phyloP scores from a whole-genome alignment of 2,797 vertebrate genomes.

The Esox masquinongy region DNA sequence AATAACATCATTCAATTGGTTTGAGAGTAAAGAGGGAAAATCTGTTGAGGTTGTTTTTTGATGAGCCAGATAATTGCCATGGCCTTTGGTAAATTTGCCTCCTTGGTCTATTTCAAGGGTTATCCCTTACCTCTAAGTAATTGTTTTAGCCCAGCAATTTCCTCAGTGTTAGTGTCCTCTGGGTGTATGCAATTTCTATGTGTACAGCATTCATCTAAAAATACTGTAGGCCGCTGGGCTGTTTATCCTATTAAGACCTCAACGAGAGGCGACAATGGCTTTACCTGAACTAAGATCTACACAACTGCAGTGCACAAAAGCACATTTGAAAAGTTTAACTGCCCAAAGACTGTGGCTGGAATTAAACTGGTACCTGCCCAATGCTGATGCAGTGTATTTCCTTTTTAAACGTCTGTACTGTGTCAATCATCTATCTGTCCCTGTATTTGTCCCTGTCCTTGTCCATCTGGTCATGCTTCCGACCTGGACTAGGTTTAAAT shows the following conservation, averaged over 20 bases:
- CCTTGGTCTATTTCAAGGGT: constrained; percentile 59
- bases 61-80: constrained; percentile 50
- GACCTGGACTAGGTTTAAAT: too few species aligned
- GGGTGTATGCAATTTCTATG: constrained; percentile 34
- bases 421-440: background rate
- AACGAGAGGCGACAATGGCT: constrained; percentile 27
- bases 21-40: constrained; percentile 38
- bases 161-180: constrained; percentile 51
- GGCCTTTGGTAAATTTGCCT: constrained; percentile 55
- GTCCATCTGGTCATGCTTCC: too few species aligned
- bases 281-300: constrained; percentile 11
- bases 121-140: constrained; percentile 59
- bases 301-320: constrained; percentile 17
- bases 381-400: background rate
- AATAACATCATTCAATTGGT: constrained; percentile 37
- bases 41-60: constrained; percentile 40
- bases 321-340: background rate
- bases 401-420: background rate
- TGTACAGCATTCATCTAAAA: constrained; percentile 32
- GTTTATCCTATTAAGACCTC: constrained; percentile 31
- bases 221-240: constrained; percentile 27
- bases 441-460: too few species aligned
- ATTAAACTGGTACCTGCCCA: background rate
- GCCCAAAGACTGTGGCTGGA: constrained; percentile 11
- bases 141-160: constrained; percentile 59